A percentile compares a stretch with the other conserved stretches of the same genome.
Conservation (phyloP, 2,113 vertebrate genomes). For the Strigops habroptila region DNA sequence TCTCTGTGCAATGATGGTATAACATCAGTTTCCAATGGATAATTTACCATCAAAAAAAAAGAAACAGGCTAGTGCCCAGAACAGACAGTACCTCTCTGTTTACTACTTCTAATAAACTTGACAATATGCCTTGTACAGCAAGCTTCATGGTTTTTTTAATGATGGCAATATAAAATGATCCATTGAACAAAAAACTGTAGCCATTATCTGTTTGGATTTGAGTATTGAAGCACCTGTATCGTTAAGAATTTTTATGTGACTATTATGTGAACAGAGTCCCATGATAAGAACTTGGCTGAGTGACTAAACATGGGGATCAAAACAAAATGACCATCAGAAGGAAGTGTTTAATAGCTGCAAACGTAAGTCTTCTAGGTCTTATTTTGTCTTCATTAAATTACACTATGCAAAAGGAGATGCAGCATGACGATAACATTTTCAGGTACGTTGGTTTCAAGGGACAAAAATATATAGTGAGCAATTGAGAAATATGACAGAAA, state of each 20-base stretch:
- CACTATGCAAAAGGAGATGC: not conserved
- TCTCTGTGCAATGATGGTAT: not conserved
- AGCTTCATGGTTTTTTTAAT: not conserved
- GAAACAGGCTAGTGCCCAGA: not conserved
- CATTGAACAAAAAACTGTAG: not conserved
- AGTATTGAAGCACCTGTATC: not conserved
- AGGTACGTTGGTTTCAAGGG: not conserved
- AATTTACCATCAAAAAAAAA: not conserved
- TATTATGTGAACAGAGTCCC: not conserved
- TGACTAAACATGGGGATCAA: not conserved
- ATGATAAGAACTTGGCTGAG: not conserved
- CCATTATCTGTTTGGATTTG: not conserved
- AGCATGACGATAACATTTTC: not conserved
- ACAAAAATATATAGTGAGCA: not conserved
- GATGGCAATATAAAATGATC: not conserved
- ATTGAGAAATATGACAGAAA: not conserved
- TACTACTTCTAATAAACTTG: not conserved
- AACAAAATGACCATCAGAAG: not conserved
- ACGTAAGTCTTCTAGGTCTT: not conserved
- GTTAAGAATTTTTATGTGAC: not conserved
- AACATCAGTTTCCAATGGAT: not conserved
- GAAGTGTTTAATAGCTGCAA: not conserved
- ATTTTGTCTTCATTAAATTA: not conserved
- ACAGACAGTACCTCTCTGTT: not conserved
- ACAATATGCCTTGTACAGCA: not conserved